Evolutionary conservation across 2,113 vertebrate genomes (phyloP), one percentile per base, ranked within the genome.

Genomic region (Equus przewalskii): DNA sequence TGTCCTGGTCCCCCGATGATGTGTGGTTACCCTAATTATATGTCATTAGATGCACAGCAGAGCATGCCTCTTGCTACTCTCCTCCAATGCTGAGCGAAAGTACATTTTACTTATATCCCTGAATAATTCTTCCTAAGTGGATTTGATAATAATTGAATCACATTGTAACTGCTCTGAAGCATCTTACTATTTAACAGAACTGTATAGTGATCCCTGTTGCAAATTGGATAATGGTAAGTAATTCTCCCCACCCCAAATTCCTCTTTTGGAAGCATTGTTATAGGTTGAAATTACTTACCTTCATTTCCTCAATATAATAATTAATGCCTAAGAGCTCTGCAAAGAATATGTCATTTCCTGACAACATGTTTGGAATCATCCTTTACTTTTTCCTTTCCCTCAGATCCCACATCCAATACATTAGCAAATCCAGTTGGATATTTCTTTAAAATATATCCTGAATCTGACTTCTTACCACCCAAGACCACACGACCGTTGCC

Each of bases 71-170:
- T 60, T 78, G 46, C 62, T 54, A 15, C n/a, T 89, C 51, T 89
- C 60, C 24, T 41, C 44, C 30, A 58, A 26, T 49, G 16, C 18
- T 75, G 83, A 91, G 89, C 64, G 51, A 69, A 93, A 96, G 44
- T 75, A 14, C 33, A 86, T 93, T 95, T 95, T 89, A 95, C 70
- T 90, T 90, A 81, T 16, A 33, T 79, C 87, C 19, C n/a, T 64
- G 3, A 95, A 95, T 89, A 97, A 96, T 91, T 94, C 56, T 89
- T 73, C 88, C 65, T 82, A 93, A 94, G 82, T 93, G 82, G 78
- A 85, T 91, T 94, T 96, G 73, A 73, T 82, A 93, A 96, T 94
- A 97, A 98, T 60, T 94, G 85, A 98, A 96, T 94, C 79, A 85
- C 60, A 93, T 30, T 97, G 94, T 84, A 95, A 92, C 80, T 93